Evolutionary conservation across 2,797 vertebrate genomes (phyloP).

Genomic region (Pempheris klunzingeri): DNA sequence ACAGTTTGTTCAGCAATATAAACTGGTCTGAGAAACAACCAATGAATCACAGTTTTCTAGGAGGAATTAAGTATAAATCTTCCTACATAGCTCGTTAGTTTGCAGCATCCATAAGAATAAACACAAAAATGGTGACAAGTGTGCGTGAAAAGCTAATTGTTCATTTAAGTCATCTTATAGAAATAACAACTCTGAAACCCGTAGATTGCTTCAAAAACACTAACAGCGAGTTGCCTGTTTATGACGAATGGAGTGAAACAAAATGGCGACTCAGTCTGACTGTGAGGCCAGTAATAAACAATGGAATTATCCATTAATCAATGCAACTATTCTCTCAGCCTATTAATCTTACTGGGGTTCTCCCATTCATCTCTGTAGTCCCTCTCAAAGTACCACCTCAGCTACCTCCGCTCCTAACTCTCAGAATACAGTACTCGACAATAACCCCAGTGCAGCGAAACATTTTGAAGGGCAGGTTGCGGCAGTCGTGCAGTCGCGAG

Average conservation of each 20-base stretch:
- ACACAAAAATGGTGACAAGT: too few relatives aligned
- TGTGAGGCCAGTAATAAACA: not conserved
- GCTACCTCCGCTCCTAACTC: conserved; percentile 10
- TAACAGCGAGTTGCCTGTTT: too few relatives aligned
- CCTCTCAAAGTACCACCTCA: not conserved
- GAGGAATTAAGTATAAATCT: not conserved
- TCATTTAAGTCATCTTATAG: too few relatives aligned
- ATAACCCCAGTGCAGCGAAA: not conserved
- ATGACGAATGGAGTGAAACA: not conserved
- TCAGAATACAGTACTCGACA: conserved; percentile 24
- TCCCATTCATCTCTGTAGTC: not conserved
- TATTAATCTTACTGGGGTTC: not conserved
- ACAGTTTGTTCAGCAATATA: not conserved
- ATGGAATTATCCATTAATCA: not conserved
- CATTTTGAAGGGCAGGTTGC: conserved; percentile 45
- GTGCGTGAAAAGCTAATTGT: too few relatives aligned
- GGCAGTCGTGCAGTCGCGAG: conserved; percentile 3
- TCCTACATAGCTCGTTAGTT: not conserved
- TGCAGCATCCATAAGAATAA: too few relatives aligned
- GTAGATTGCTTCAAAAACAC: too few relatives aligned
- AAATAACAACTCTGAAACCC: too few relatives aligned
- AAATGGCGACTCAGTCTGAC: not conserved
- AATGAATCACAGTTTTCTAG: not conserved
- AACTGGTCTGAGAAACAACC: too few relatives aligned
- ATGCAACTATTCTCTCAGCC: not conserved